Evolutionary conservation across 1,140 invertebrate species (phyloP), one percentile per base, ranked within the genome.

Genomic region (Epicauta chinensis): DNA sequence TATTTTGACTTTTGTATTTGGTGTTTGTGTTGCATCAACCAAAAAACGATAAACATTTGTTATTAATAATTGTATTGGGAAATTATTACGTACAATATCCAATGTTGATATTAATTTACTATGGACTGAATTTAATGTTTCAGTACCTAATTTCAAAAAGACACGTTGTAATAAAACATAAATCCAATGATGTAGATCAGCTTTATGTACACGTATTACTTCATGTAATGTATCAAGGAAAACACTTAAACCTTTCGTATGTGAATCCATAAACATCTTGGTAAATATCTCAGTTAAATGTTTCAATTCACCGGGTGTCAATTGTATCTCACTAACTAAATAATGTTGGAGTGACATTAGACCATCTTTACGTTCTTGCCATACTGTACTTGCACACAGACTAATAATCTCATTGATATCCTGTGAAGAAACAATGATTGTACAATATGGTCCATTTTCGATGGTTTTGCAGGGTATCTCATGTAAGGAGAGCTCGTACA

Each of bases 221-320:
- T 96, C 92, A 56, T 89, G 87, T 12, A 97, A 77, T 0, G 91
- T 90, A 62, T 97, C 94, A 60, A 97, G 72, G 73, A 97, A 94
- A 47, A 97, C 73, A 40, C 88, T 89, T 71, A 97, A 93, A 39
- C 96, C 90, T 74, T 97, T 97, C 2, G 91, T 95, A 68, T 96
- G 92, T n/a, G 91, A 89, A 71, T 97, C 93, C 80, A 94, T 92
- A 64, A 97, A 96, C 89, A 97, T 93, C 75, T 92, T 90, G 36
- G 90, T 89, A 65, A 96, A 92, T 54, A 94, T 87, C 61, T 97
- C 93, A 0, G 89, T 92, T 5, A 93, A 78, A 58, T 85, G 80
- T 37, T 83, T 82, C 30, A 94, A 73, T 65, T 94, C 88, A 2
- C 80, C 75, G 1, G 78, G 73, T 7, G 77, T 78, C 4, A 95